phyloP scores from a whole-genome alignment of 2,888 invertebrate genomes.

The Platypus cylindrus region DNA sequence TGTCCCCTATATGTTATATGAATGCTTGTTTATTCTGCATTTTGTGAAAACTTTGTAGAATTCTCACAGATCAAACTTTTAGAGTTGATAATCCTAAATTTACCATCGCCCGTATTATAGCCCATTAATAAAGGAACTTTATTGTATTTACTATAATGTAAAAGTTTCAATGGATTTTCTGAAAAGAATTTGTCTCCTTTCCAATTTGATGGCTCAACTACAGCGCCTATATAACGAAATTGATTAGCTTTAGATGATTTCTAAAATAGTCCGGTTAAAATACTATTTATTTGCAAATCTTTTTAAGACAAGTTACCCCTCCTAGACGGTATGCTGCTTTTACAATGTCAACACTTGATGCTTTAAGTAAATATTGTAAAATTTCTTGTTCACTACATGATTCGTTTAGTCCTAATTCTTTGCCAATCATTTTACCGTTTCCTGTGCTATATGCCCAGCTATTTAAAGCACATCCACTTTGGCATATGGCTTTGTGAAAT shows the following conservation, averaged over 20 bases:
- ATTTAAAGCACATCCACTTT: constrained; percentile 28
- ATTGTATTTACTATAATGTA: constrained; percentile 25
- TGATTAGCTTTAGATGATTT: constrained; percentile 12
- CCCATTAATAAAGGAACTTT: constrained; percentile 31
- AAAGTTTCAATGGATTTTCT: constrained; percentile 23
- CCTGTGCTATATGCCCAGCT: constrained; percentile 23
- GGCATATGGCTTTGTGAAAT: constrained; percentile 30
- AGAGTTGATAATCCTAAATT: too few relatives aligned
- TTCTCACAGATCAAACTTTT: too few relatives aligned
- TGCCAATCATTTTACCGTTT: constrained; percentile 19
- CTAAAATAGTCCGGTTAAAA: too few relatives aligned
- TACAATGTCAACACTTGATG: constrained; percentile 29
- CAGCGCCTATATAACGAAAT: constrained; percentile 16
- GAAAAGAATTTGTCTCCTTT: constrained; percentile 25
- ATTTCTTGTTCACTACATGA: constrained; percentile 18
- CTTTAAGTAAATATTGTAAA: constrained; percentile 28
- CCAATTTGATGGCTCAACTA: constrained; percentile 19
- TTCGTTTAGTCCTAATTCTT: constrained; percentile 16
- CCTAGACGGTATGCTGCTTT: too few relatives aligned
- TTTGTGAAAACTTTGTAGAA: too few relatives aligned
- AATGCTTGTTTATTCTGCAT: too few relatives aligned
- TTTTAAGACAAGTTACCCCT: too few relatives aligned
- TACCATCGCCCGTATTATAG: constrained; percentile 28
- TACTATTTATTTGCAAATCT: too few relatives aligned
- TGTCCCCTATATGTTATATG: too few relatives aligned